Evolutionary conservation across 2,888 invertebrate genomes (phyloP), one percentile per base, ranked within the genome.

Genomic region (Linnaemya vulpina): DNA sequence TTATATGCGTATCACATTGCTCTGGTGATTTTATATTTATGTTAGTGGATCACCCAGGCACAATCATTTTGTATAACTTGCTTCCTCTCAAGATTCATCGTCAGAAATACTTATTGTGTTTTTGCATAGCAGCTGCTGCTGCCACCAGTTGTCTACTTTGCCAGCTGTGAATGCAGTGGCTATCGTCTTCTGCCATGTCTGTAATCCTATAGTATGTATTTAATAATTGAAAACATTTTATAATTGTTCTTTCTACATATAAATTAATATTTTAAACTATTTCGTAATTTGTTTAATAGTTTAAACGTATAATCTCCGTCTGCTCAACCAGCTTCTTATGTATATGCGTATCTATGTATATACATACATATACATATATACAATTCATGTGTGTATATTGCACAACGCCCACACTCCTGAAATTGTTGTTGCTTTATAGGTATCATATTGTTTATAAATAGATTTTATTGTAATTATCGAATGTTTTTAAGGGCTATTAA

Each of bases 1-100:
- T 49, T 10, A n/a, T 30, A 30, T 30, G 30, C 2, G 35, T n/a
- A 17, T 62, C 35, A 4, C 38, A 20, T 49, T 38, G 43, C 40
- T 35, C n/a, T 49, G 20, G 9, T 11, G 35, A 38, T 51, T 68
- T 74, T 68, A 1, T 74, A 85, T 75, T 82, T 75, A 85, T 82
- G 82, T 85, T 76, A 85, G 78, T 85, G 71, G 82, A 82, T 79
- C 85, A 79, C 60, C 78, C 78, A 79, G 82, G 78, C 84, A 85
- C 51, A 73, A 71, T 55, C 35, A 49, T 38, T 73, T 58, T 60
- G 30, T 20, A 13, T 73, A 17, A 30, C n/a, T 71, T 46, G 46
- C 46, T 11, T 67, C 67, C 17, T 40, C 40, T 60, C n/a, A 60
- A 51, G 67, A 40, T 38, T 58, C 15, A 40, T 58, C 22, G 13